Evolutionary conservation across 2,888 invertebrate genomes (phyloP).

Genomic region (Buathra laborator): DNA sequence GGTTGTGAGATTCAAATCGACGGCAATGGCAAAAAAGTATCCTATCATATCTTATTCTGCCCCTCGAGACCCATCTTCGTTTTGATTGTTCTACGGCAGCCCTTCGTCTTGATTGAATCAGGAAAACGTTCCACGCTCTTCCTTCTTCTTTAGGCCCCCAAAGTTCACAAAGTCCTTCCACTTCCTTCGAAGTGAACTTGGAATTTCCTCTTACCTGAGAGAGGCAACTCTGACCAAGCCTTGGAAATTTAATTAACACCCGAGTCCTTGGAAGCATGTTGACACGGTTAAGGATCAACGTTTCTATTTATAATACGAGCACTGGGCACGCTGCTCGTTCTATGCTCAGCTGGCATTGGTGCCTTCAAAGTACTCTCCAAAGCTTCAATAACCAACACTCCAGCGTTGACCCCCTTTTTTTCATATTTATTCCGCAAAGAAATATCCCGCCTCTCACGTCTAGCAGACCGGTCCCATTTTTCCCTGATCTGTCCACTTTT

Average conservation of each 20-base stretch:
- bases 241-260: constrained; percentile 24
- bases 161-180: not conserved
- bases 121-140: not conserved
- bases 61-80: too few relatives aligned
- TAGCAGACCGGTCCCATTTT: not conserved
- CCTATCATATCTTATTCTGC: too few relatives aligned
- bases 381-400: not conserved
- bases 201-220: not conserved
- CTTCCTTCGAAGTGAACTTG: not conserved
- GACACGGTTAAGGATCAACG: constrained; percentile 23
- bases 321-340: not conserved
- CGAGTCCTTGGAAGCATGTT: constrained; percentile 3
- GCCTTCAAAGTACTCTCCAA: not conserved
- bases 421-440: constrained; percentile 3
- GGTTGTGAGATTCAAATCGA: too few relatives aligned
- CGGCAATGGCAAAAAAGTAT: too few relatives aligned
- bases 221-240: not conserved
- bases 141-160: not conserved
- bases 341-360: not conserved
- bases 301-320: constrained; percentile 26
- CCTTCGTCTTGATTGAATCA: too few relatives aligned
- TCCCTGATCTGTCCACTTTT: constrained; percentile 5
- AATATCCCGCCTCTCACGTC: not conserved
- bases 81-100: too few relatives aligned
- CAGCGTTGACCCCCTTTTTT: not conserved